A percentile compares a stretch with the other conserved stretches of the same genome.
Evolutionary conservation across 2,888 invertebrate species (phyloP).

Genomic region (Campoplex capitator): DNA sequence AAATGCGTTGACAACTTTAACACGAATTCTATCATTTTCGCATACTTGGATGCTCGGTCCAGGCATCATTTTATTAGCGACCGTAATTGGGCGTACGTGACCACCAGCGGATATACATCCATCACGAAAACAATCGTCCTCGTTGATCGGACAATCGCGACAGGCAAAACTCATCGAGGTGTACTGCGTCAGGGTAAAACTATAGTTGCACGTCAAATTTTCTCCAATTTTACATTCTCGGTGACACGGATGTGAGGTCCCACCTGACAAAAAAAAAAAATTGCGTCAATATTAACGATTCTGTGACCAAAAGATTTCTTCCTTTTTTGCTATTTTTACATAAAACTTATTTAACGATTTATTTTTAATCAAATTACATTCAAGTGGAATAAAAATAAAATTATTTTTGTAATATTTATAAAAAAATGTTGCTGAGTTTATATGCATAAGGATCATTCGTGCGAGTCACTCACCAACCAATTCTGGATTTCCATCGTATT

Average conservation of each 20-base stretch:
- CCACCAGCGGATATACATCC: slow-evolving; percentile 78
- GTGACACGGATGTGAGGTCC: slow-evolving; percentile 73
- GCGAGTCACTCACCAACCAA: slow-evolving; percentile 63
- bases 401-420: neutral
- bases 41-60: slow-evolving; percentile 83
- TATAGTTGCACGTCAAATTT: slow-evolving; percentile 73
- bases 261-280: slow-evolving; percentile 57
- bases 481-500: slow-evolving; percentile 66
- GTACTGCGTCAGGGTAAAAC: slow-evolving; percentile 74
- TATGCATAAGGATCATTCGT: neutral
- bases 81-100: slow-evolving; percentile 72
- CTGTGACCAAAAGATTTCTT: neutral
- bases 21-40: slow-evolving; percentile 84
- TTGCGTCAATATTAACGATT: neutral
- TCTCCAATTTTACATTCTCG: slow-evolving; percentile 73
- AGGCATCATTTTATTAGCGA: slow-evolving; percentile 77
- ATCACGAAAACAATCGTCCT: slow-evolving; percentile 67
- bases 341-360: neutral
- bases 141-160: slow-evolving; percentile 73
- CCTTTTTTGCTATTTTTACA: neutral
- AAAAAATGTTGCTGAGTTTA: neutral
- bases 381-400: neutral
- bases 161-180: slow-evolving; percentile 77
- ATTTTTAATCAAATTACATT: neutral
- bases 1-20: slow-evolving; percentile 84